Conservation (phyloP, 2,888 invertebrate genomes). For the Pammene fasciana region DNA sequence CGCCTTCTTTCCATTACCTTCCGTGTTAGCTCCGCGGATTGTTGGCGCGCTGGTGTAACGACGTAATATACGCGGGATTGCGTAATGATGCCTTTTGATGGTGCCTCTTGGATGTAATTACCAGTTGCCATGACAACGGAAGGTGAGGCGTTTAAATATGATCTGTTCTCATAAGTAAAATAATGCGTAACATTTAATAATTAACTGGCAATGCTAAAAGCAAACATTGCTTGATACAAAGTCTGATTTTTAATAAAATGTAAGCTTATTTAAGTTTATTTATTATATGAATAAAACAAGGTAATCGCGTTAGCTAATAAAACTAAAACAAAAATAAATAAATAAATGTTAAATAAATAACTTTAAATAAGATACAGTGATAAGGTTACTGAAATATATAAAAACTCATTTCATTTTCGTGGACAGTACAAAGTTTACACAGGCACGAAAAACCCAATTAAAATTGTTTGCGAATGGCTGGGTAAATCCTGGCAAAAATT, state of each 20-base stretch:
- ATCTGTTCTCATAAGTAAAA: slow-evolving; percentile 47
- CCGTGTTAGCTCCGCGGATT: slow-evolving; percentile 67
- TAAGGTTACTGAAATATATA: slow-evolving; percentile 46
- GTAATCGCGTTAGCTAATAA: not conserved
- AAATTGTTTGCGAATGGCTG: slow-evolving; percentile 78
- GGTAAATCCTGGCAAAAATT: slow-evolving; percentile 74
- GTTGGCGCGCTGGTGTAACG: slow-evolving; percentile 64
- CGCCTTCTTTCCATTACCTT: slow-evolving; percentile 77
- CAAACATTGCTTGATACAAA: too few species aligned
- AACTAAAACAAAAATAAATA: not conserved
- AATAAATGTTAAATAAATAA: slow-evolving; percentile 16
- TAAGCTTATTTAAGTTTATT: too few species aligned
- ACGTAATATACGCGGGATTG: slow-evolving; percentile 69
- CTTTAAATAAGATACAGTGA: slow-evolving; percentile 29
- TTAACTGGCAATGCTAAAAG: not conserved
- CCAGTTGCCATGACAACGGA: slow-evolving; percentile 70
- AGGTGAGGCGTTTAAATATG: slow-evolving; percentile 58
- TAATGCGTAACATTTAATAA: too few species aligned
- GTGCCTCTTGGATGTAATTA: slow-evolving; percentile 65
- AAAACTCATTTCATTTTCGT: slow-evolving; percentile 61
- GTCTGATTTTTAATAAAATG: too few species aligned
- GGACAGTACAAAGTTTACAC: slow-evolving; percentile 68
- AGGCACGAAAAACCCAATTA: slow-evolving; percentile 77
- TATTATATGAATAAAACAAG: not conserved
- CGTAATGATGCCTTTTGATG: slow-evolving; percentile 75